A percentile compares a stretch with the other conserved stretches of the same genome.
These are phyloP conservation scores for Dromius quadrimaculatus DNA, from an alignment of 2,888 invertebrate genomes.

Conservation along the genomic window DNA sequence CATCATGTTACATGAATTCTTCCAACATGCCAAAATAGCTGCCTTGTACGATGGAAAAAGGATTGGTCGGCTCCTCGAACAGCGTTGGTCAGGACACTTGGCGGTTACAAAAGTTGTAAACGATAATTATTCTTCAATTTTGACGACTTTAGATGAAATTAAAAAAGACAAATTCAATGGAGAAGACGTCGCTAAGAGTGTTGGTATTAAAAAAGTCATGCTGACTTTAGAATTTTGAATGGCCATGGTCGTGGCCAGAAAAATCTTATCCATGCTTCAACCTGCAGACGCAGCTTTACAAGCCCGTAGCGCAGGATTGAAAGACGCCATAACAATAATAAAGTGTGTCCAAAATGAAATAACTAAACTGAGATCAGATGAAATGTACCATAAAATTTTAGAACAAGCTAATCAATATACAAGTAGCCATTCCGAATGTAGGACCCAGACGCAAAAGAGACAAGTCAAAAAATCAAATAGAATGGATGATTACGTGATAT, in stretches of 20 bases:
- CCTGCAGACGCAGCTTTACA: constrained; percentile 51
- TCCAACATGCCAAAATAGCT: constrained; percentile 27
- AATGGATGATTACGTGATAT: constrained; percentile 47
- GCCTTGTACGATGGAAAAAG: constrained; percentile 39
- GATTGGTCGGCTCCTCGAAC: constrained; percentile 32
- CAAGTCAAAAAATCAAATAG: constrained; percentile 49
- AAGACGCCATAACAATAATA: constrained; percentile 53
- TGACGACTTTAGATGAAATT: constrained; percentile 52
- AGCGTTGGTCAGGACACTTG: constrained; percentile 27
- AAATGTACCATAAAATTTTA: constrained; percentile 52
- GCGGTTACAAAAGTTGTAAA: constrained; percentile 1
- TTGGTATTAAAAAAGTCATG: constrained; percentile 51
- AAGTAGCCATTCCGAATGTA: constrained; percentile 37
- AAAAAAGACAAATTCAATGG: constrained; percentile 52
- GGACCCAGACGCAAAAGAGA: constrained; percentile 43
- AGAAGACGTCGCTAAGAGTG: constrained; percentile 53
- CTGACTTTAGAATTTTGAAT: constrained; percentile 38
- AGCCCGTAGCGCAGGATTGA: constrained; percentile 52
- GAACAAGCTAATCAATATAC: constrained; percentile 49
- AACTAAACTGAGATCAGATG: constrained; percentile 46
- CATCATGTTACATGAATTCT: constrained; percentile 38
- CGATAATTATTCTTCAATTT: constrained; percentile 46
- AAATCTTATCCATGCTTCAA: constrained; percentile 8
- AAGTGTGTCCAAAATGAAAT: constrained; percentile 52
- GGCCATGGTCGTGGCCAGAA: not conserved